Percentiles rank a stretch among this genome's conserved stretches.
These are phyloP conservation scores for Acestrorhynchus altus DNA, from an alignment of 2,797 vertebrate genomes.

Conservation along the genomic window DNA sequence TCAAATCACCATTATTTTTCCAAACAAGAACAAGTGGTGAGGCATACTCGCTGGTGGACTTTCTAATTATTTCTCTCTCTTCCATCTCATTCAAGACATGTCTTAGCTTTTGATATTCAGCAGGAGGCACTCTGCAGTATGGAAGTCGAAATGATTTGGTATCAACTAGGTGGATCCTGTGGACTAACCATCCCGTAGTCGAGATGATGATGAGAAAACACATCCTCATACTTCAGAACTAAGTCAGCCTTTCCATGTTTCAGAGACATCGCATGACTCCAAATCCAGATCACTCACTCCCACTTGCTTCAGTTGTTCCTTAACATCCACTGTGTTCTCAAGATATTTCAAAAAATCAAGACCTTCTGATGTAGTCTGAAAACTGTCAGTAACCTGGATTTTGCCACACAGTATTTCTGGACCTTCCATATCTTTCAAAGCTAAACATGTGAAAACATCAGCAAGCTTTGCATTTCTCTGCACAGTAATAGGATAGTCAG, in stretches of 20 bases:
- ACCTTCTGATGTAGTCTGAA: not conserved
- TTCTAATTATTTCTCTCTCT: not conserved
- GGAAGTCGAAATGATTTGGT: not conserved
- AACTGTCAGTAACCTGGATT: not conserved
- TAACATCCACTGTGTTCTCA: too few relatives aligned
- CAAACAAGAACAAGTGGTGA: not conserved
- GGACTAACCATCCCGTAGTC: not conserved
- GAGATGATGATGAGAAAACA: not conserved
- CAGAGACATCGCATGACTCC: not conserved
- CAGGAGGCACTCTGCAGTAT: not conserved
- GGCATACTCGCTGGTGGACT: not conserved
- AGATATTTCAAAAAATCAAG: not conserved
- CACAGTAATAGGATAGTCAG: not conserved
- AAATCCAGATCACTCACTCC: not conserved
- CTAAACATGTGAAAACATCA: conserved; percentile 4
- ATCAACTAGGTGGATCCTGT: not conserved
- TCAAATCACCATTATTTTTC: not conserved
- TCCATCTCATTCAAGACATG: not conserved
- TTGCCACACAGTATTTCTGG: not conserved
- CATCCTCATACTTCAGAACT: not conserved
- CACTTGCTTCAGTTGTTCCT: not conserved
- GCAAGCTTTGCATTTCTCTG: not conserved
- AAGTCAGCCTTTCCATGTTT: not conserved
- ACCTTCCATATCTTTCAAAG: not conserved
- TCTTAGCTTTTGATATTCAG: not conserved